phyloP scores from a whole-genome alignment of 2,113 vertebrate species.

The Siniperca chuatsi region DNA sequence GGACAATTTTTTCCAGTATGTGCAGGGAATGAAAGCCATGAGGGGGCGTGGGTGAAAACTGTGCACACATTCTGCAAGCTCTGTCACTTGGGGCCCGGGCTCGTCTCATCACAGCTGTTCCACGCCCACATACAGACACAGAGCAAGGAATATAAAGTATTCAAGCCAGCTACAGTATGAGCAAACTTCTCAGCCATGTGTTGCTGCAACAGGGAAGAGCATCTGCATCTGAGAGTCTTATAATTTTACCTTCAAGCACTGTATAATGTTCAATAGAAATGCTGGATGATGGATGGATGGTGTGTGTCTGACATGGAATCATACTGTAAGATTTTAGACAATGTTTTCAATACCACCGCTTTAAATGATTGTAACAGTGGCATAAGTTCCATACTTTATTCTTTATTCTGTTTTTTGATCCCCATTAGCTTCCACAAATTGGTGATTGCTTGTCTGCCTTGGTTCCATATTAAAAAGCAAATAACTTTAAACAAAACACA shows the following conservation, averaged over 20 bases:
- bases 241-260: neutral
- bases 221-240: slow-evolving; percentile 52
- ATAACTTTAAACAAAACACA: neutral
- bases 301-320: neutral
- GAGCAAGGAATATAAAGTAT: slow-evolving; percentile 64
- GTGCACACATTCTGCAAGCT: slow-evolving; percentile 67
- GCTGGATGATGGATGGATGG: neutral
- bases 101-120: slow-evolving; percentile 77
- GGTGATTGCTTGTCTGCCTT: neutral
- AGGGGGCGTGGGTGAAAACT: slow-evolving; percentile 69
- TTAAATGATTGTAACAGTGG: neutral
- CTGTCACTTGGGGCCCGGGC: slow-evolving; percentile 62
- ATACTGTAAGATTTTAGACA: neutral
- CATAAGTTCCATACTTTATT: neutral
- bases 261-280: neutral
- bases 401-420: neutral
- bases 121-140: slow-evolving; percentile 67
- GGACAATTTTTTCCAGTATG: slow-evolving; percentile 27
- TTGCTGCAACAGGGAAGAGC: slow-evolving; percentile 45
- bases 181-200: slow-evolving; percentile 68
- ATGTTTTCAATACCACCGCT: neutral
- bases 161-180: slow-evolving; percentile 36
- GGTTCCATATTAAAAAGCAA: neutral
- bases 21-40: slow-evolving; percentile 54
- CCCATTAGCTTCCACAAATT: neutral